Base-by-base conservation (phyloP, 2,113 vertebrate genomes). In the Speoplatyrhinus poulsoni region DNA sequence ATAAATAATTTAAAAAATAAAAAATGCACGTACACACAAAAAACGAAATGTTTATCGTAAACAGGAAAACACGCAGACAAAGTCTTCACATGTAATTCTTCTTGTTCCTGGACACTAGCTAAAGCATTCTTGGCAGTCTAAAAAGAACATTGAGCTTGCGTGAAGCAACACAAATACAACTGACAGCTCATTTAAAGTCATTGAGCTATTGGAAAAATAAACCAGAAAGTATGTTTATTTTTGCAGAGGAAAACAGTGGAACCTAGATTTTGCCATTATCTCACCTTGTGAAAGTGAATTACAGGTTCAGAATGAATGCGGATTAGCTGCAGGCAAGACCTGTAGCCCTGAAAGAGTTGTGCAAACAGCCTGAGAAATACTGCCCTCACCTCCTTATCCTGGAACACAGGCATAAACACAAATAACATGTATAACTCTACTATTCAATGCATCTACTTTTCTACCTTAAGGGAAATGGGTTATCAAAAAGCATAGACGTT, bases 271-370 rank as follows among this genome's bases (percentile, higher is more conserved):
- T 66, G 65, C 61, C 0, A 26, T 66, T 12, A 53, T 48, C 79
- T 84, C 92, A 99, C 97, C 96, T 99, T 99, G 86, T 99, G 98
- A 92, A 99, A 99, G 91, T 98, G 96, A 89, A 99, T 99, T 75
- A 99, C 95, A 10, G 98, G 96, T 82, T 99, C 96, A 56, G 96
- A 93, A 82, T 99, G 98, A 80, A 98, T 99, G 75, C 98, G 95
- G 86, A 99, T 99, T 77, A 99, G 94, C 87, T 99, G 98, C 78
- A 99, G 93, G 80, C 98, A 99, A 0, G 98, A 99, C 52, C 98
- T 93, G 86, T 99, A 99, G 68, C 98, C 98, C 89, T 99, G 97
- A 87, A 99, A 98, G 85, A 99, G 95, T 81, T 98, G 98, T 70
- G 97, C 96, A 92, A 99, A 99, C 65, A 99, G 91, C 83, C 96